Percentiles rank a stretch among this genome's conserved stretches.
Conservation (phyloP, 2,888 invertebrate genomes). For the Chloroclysta siterata region DNA sequence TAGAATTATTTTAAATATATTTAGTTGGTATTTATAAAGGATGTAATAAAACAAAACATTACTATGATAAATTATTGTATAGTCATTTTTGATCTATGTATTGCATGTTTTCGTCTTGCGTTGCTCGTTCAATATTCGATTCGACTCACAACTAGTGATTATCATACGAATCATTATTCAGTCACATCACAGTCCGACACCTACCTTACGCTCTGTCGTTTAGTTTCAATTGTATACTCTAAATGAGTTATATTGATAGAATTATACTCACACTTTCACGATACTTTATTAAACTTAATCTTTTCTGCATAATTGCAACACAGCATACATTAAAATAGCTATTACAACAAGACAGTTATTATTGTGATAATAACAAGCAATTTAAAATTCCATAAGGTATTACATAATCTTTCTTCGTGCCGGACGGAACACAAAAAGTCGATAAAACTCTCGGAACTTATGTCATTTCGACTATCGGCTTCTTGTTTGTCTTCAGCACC, state of each 20-base stretch:
- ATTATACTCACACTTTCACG: conserved; percentile 7
- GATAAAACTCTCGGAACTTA: conserved; percentile 21
- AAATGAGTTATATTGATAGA: conserved; percentile 3
- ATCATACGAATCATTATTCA: conserved; percentile 70
- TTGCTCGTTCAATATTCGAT: conserved; percentile 65
- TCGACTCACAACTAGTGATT: conserved; percentile 66
- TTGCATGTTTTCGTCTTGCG: conserved; percentile 59
- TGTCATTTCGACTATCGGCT: conserved; percentile 21
- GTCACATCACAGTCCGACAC: conserved; percentile 65
- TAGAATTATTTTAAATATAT: conserved; percentile 6
- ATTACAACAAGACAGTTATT: not conserved
- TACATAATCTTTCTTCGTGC: conserved; percentile 1
- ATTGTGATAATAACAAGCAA: not conserved
- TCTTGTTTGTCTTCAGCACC: conserved; percentile 26
- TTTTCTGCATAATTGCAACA: not conserved
- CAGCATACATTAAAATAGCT: not conserved
- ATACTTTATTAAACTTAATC: conserved; percentile 1
- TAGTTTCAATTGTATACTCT: conserved; percentile 57
- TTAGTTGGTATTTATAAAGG: conserved; percentile 15
- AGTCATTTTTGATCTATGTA: conserved; percentile 41
- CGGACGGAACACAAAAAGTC: conserved; percentile 8
- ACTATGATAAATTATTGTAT: conserved; percentile 27
- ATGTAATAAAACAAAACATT: conserved; percentile 32
- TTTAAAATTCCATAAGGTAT: not conserved
- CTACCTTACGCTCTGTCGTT: conserved; percentile 61